Conservation (phyloP, 2,113 vertebrate genomes). For the Pyxicephalus adspersus region DNA sequence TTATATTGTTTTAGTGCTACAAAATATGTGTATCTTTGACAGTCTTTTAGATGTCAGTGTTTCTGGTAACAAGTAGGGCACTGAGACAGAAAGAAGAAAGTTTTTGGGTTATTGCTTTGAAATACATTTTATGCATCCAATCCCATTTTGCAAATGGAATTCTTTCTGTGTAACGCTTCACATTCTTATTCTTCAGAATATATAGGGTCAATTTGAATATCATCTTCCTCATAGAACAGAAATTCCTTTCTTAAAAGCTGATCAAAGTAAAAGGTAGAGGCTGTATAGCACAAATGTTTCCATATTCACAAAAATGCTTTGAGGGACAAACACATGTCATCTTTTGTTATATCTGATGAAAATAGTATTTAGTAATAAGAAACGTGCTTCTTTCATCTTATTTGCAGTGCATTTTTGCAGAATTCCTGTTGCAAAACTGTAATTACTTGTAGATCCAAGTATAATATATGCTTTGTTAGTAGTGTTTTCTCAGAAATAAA, state of each 20-base stretch:
- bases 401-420: slow-evolving; percentile 46
- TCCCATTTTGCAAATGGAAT: slow-evolving; percentile 32
- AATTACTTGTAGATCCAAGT: slow-evolving; percentile 26
- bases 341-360: slow-evolving; percentile 52
- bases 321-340: slow-evolving; percentile 50
- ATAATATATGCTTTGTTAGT: not conserved
- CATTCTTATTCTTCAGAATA: slow-evolving; percentile 56
- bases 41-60: not conserved
- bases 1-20: too few relatives aligned
- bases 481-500: not conserved
- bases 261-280: slow-evolving; percentile 47
- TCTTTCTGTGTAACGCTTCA: slow-evolving; percentile 5
- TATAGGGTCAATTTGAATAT: slow-evolving; percentile 60
- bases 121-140: slow-evolving; percentile 24
- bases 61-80: not conserved
- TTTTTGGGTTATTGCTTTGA: slow-evolving; percentile 15
- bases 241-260: slow-evolving; percentile 60
- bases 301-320: slow-evolving; percentile 57
- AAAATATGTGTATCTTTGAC: too few relatives aligned
- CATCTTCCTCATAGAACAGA: slow-evolving; percentile 61
- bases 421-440: slow-evolving; percentile 32
- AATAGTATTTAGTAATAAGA: slow-evolving; percentile 54
- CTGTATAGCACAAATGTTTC: slow-evolving; percentile 39
- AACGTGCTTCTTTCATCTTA: slow-evolving; percentile 50
- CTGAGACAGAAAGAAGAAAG: not conserved